Conservation (phyloP, 2,113 vertebrate genomes). For the Thermophis baileyi region DNA sequence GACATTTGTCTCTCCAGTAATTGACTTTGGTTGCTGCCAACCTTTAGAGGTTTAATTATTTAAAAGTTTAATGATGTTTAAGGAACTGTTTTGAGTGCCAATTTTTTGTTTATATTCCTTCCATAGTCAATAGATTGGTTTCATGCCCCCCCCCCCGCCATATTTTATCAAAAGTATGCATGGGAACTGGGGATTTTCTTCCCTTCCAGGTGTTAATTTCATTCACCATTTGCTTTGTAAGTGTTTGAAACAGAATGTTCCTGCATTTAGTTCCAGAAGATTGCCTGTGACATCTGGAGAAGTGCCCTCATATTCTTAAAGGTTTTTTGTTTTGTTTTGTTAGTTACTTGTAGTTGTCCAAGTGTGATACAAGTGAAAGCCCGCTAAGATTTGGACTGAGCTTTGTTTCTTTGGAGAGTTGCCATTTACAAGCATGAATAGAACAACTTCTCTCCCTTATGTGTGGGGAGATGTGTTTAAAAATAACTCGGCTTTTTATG, state of each 20-base stretch:
- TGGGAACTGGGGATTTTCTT: neutral
- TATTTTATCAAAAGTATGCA: neutral
- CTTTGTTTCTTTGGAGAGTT: slow-evolving; percentile 30
- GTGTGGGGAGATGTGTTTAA: neutral
- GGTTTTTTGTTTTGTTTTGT: neutral
- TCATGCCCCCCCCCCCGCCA: neutral
- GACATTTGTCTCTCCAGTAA: neutral
- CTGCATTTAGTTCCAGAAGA: slow-evolving; percentile 27
- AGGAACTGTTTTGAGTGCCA: neutral
- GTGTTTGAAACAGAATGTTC: slow-evolving; percentile 16
- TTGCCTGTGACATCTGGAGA: slow-evolving; percentile 13
- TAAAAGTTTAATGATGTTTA: neutral
- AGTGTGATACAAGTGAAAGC: slow-evolving; percentile 10
- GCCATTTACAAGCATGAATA: slow-evolving; percentile 2
- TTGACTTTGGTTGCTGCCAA: neutral
- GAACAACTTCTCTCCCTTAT: neutral
- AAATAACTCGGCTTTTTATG: slow-evolving; percentile 28
- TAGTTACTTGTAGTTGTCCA: neutral
- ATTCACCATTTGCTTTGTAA: slow-evolving; percentile 36
- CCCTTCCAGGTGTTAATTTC: slow-evolving; percentile 35
- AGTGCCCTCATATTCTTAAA: neutral
- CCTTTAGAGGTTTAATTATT: neutral
- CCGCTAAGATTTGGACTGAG: slow-evolving; percentile 2
- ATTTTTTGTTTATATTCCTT: neutral
- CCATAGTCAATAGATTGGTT: slow-evolving; percentile 9